Percentiles rank a stretch among this genome's conserved stretches.
Conservation (phyloP, 2,888 invertebrate species). For the Napeogenes inachia region DNA sequence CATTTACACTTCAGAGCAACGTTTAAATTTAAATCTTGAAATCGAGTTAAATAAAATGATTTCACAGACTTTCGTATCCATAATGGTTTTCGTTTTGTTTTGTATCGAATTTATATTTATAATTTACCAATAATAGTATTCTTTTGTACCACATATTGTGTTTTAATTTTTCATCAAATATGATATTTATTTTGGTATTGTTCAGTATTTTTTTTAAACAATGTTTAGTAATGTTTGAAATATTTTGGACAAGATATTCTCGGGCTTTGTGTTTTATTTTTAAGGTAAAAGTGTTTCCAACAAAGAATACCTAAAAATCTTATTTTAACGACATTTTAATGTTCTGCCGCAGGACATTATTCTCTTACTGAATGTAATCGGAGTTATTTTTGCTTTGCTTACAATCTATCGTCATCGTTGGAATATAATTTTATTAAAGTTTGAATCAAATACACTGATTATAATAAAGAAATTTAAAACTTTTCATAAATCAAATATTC, state of each 20-base stretch:
- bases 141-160: not conserved
- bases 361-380: slow-evolving; percentile 1
- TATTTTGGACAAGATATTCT: not conserved
- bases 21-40: not conserved
- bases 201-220: not conserved
- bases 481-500: no score
- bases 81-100: no score
- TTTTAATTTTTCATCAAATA: not conserved
- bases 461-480: no score
- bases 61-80: not conserved
- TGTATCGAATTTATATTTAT: no score
- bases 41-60: not conserved
- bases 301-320: slow-evolving; percentile 6
- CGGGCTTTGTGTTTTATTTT: slow-evolving; percentile 1
- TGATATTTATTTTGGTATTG: not conserved
- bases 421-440: not conserved
- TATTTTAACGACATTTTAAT: slow-evolving; percentile 7
- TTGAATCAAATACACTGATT: no score
- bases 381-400: not conserved
- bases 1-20: not conserved
- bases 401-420: not conserved
- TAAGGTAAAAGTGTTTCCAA: slow-evolving; percentile 3
- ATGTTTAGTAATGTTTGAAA: slow-evolving; percentile 1
- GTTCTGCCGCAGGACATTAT: slow-evolving; percentile 2
- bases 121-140: not conserved